phyloP scores from a whole-genome alignment of 2,888 invertebrate species.

The Caenorhabditis sp. region DNA sequence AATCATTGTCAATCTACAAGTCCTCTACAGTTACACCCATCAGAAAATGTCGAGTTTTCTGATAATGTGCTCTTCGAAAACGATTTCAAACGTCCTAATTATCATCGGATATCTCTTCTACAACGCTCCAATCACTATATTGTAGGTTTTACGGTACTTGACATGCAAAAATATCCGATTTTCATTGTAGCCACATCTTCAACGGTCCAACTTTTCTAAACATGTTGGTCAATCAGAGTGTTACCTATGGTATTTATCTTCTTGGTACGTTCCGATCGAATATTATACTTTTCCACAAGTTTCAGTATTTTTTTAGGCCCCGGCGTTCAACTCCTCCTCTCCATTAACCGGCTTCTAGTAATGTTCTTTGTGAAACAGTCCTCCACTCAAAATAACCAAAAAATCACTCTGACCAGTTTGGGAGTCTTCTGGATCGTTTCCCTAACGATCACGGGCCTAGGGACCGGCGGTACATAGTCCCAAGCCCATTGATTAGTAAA shows the following conservation, averaged over 20 bases:
- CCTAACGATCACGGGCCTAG: constrained; percentile 2
- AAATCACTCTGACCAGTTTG: constrained; percentile 1
- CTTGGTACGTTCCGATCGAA: constrained; percentile 10
- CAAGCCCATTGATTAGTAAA: too few relatives aligned
- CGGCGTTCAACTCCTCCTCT: constrained; percentile 25
- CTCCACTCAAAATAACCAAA: constrained; percentile 8
- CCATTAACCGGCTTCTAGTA: constrained; percentile 28
- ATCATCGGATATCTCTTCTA: constrained; percentile 19
- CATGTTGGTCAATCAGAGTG: constrained; percentile 43
- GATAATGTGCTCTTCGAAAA: constrained; percentile 48
- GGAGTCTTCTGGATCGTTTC: constrained; percentile 19
- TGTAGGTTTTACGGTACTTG: constrained; percentile 9
- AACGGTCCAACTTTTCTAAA: constrained; percentile 18
- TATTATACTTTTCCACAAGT: too few relatives aligned
- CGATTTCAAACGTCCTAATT: constrained; percentile 24
- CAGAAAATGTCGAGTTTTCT: constrained; percentile 43
- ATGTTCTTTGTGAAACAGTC: constrained; percentile 25
- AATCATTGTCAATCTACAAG: constrained; percentile 8
- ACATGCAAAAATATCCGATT: not conserved
- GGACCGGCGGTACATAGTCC: not conserved
- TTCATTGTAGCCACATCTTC: constrained; percentile 27
- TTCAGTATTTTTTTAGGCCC: constrained; percentile 18
- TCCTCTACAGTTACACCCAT: not conserved
- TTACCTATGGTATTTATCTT: constrained; percentile 33
- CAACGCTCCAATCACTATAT: constrained; percentile 44